Base-by-base conservation (phyloP, 2,888 invertebrate species). In the Drosophila formosana region DNA sequence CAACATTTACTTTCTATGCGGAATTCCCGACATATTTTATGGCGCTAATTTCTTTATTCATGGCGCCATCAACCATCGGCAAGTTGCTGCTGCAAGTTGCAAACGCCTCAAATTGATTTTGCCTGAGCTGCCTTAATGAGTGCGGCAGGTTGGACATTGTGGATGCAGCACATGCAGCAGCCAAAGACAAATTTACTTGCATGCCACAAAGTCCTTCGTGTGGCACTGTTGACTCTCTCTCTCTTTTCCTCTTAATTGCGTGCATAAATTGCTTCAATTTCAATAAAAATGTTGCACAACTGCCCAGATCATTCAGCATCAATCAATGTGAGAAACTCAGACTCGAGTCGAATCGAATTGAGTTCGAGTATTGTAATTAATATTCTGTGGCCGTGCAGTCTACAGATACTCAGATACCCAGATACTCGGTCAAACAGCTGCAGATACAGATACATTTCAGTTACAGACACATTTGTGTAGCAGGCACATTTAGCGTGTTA, bases 261-360 rank as follows among this genome's bases (percentile, higher is more conserved):
- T 87, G 89, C 81, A 89, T 86, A 86, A 86, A 86, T 89, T 86
- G 85, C 71, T 72, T 72, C 83, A 80, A 88, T 84, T 87, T 82
- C 88, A 84, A 84, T 88, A 85, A 85, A 72, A 80, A 82, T 80
- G 77, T 85, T 80, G 87, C 84, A 85, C 83, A 80, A 82, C 78
- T 34, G 53, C n/a, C 43, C 50, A 78, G 37, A 37, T 37, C 37
- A n/a, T 11, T 37, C 37, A 37, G 37, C 37, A 87, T 82, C 82
- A 88, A 82, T 83, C 82, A 86, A 74, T 88, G 72, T 84, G 82
- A 81, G 85, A 82, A 84, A 78, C 74, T 53, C 64, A 28, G 13
- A 43, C 11, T 46, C 60, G 51, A 67, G 25, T 23, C 30, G 49
- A 55, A 13, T 58, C 39, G 56, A 61, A 53, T 57, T 23, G 28